Evolutionary conservation across 2,797 vertebrate genomes (phyloP).

Genomic region (Gymnoscopelus microlampas): DNA sequence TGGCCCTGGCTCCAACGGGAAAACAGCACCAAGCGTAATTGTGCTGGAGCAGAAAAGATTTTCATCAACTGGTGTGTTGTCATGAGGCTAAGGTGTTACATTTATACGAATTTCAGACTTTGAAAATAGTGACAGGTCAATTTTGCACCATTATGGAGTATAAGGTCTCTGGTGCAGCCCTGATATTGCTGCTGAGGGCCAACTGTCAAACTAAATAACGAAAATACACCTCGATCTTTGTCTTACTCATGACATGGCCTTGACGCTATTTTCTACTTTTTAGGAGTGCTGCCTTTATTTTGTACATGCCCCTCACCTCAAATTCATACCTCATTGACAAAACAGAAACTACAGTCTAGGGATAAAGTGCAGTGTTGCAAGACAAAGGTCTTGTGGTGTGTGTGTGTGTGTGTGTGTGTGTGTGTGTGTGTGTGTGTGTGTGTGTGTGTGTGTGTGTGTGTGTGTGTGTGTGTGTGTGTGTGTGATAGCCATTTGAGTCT

Average conservation of each 20-base stretch:
- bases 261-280: slow-evolving; percentile 19
- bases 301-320: slow-evolving; percentile 6
- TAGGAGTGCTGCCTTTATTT: slow-evolving; percentile 10
- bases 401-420: no score
- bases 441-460: neutral
- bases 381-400: neutral
- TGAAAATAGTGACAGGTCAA: slow-evolving; percentile 76
- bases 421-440: no score
- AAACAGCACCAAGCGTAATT: slow-evolving; percentile 52
- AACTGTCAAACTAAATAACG: slow-evolving; percentile 67
- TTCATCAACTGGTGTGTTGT: slow-evolving; percentile 67
- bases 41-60: slow-evolving; percentile 59
- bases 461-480: no score
- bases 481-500: slow-evolving; percentile 24
- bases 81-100: slow-evolving; percentile 71
- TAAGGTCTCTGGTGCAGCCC: slow-evolving; percentile 44
- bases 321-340: slow-evolving; percentile 11
- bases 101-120: slow-evolving; percentile 73
- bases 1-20: slow-evolving; percentile 41
- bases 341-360: slow-evolving; percentile 15
- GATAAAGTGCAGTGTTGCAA: slow-evolving; percentile 5
- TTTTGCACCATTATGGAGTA: slow-evolving; percentile 70
- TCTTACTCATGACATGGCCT: slow-evolving; percentile 35
- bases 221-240: slow-evolving; percentile 52
- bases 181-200: slow-evolving; percentile 53